A percentile compares a stretch with the other conserved stretches of the same genome.
Conservation (phyloP, 1,140 invertebrate genomes). For the Cydia amplana region DNA sequence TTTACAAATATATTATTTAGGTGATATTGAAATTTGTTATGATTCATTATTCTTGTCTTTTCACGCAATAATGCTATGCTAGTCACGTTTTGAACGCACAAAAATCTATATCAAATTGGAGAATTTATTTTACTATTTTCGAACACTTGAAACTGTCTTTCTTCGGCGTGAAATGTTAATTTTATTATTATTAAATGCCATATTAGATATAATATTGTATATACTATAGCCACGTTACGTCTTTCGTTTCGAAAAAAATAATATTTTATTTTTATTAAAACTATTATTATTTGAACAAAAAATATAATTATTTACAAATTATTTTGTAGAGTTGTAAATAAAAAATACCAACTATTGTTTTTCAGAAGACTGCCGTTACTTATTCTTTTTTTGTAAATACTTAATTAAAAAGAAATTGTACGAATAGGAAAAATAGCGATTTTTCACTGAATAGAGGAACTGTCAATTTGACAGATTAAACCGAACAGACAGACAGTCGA, state of each 20-base stretch:
- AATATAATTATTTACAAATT: conserved; percentile 70
- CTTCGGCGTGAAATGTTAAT: conserved; percentile 61
- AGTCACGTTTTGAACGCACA: conserved; percentile 75
- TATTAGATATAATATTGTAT: conserved; percentile 72
- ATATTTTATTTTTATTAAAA: conserved; percentile 62
- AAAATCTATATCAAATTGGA: conserved; percentile 53
- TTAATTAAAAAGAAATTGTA: conserved; percentile 45
- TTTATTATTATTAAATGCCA: conserved; percentile 67
- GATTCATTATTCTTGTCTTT: conserved; percentile 53
- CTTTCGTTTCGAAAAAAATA: conserved; percentile 58
- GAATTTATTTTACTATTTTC: conserved; percentile 59
- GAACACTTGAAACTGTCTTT: conserved; percentile 44
- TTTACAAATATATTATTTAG: conserved; percentile 41
- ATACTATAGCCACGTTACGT: conserved; percentile 60
- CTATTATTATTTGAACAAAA: conserved; percentile 62
- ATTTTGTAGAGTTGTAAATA: conserved; percentile 72
- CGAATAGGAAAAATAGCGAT: conserved; percentile 68
- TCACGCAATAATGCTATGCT: conserved; percentile 78
- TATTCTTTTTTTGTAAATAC: conserved; percentile 66
- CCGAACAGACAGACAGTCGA: conserved; percentile 44
- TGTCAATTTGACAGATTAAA: conserved; percentile 42
- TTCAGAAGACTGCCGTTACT: conserved; percentile 74
- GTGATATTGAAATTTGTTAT: conserved; percentile 43
- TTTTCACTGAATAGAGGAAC: conserved; percentile 61
- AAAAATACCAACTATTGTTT: conserved; percentile 59